phyloP scores from a whole-genome alignment of 2,113 vertebrate genomes.

The Chrysemys picta region DNA sequence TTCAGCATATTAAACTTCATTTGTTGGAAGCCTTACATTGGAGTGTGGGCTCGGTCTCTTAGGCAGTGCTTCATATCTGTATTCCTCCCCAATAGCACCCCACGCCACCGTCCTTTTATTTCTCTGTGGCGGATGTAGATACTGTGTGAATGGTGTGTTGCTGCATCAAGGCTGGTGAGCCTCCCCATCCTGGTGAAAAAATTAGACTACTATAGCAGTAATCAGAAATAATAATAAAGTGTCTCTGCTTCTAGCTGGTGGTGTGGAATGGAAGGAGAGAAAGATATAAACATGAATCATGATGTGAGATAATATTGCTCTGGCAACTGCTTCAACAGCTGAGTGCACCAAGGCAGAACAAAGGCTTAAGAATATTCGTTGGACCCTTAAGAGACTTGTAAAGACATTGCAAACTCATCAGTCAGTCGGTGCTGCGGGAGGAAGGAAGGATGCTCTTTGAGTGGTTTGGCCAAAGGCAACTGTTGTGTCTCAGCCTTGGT shows the following conservation, averaged over 20 bases:
- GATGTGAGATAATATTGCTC: constrained; percentile 79
- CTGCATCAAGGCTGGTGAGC: constrained; percentile 76
- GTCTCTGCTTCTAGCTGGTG: constrained; percentile 80
- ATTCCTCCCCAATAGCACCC: constrained; percentile 71
- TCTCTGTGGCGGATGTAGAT: constrained; percentile 63
- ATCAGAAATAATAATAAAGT: constrained; percentile 88
- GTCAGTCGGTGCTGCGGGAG: constrained; percentile 27
- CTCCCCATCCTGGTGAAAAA: constrained; percentile 82
- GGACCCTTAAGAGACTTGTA: constrained; percentile 74
- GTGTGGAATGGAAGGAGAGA: constrained; percentile 82
- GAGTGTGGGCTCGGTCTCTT: constrained; percentile 77
- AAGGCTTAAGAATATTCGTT: constrained; percentile 77
- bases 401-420: constrained; percentile 70
- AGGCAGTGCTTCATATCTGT: constrained; percentile 77
- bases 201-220: constrained; percentile 82
- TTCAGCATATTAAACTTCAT: constrained; percentile 84
- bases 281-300: constrained; percentile 88
- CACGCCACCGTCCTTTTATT: constrained; percentile 75
- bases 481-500: constrained; percentile 42
- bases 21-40: constrained; percentile 78
- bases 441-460: constrained; percentile 52
- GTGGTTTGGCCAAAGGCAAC: constrained; percentile 59
- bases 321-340: constrained; percentile 80
- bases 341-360: constrained; percentile 70
- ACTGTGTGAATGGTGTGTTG: constrained; percentile 56